Conservation (phyloP, 30 jellyfish, hydroid and myxozoan genomes). For the Pelagia noctiluca region DNA sequence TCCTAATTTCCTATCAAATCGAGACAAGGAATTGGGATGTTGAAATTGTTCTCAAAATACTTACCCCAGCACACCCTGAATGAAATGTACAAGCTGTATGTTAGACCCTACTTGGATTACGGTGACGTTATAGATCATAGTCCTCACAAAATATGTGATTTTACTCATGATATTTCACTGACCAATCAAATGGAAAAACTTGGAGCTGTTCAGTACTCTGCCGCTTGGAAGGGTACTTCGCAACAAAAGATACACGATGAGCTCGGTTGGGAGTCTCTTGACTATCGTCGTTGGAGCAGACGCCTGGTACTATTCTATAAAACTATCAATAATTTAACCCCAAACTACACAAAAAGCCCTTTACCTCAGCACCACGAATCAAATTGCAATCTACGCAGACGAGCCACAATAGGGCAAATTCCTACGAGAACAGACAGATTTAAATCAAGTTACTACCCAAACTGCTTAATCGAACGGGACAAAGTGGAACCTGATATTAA, state of each 20-base stretch:
- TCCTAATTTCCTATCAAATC: no score
- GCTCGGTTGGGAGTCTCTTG: constrained; percentile 58
- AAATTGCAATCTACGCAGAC: constrained; percentile 25
- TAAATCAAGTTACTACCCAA: constrained; percentile 54
- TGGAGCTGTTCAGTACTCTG: constrained; percentile 33
- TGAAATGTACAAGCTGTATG: constrained; percentile 2
- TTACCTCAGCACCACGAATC: constrained; percentile 35
- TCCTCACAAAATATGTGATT: constrained; percentile 4
- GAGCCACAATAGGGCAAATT: constrained; percentile 40
- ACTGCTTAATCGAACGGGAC: constrained; percentile 57
- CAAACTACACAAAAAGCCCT: constrained; percentile 61
- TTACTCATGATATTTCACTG: not conserved
- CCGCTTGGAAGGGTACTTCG: constrained; percentile 57
- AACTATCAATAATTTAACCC: constrained; percentile 21
- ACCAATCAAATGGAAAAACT: constrained; percentile 50
- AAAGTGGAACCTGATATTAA: constrained; percentile 40
- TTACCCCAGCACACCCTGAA: not conserved
- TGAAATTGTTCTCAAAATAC: not conserved
- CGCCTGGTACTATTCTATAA: constrained; percentile 51
- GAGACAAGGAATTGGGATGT: constrained; percentile 7
- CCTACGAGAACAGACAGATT: constrained; percentile 14
- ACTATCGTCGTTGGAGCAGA: constrained; percentile 64
- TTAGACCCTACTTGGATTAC: constrained; percentile 6
- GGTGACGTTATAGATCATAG: constrained; percentile 13
- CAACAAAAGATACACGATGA: constrained; percentile 47